phyloP scores from a whole-genome alignment of 2,797 vertebrate species.

The Esox masquinongy region DNA sequence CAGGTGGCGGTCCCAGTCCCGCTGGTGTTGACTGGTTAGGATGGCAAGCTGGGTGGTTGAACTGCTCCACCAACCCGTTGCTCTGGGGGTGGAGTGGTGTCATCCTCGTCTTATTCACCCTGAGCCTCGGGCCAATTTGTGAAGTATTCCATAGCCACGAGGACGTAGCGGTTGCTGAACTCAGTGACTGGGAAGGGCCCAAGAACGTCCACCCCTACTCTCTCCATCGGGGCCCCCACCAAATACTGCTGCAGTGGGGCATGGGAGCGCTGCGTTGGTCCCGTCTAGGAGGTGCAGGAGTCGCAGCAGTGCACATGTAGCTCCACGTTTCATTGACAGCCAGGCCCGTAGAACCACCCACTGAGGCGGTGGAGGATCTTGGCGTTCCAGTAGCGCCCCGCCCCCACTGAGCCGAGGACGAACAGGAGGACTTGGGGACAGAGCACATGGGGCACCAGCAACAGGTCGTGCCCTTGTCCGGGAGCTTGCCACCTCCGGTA shows the following conservation, averaged over 20 bases:
- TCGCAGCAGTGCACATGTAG: slow-evolving; percentile 17
- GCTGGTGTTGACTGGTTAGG: not conserved
- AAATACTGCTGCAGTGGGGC: slow-evolving; percentile 8
- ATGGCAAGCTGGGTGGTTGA: slow-evolving; percentile 15
- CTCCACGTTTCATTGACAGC: slow-evolving; percentile 3
- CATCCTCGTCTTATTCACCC: not conserved
- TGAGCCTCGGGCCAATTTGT: slow-evolving; percentile 24
- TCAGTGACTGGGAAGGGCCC: slow-evolving; percentile 21
- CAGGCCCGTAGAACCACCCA: not conserved
- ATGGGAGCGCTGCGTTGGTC: not conserved
- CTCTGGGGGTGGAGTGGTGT: not conserved
- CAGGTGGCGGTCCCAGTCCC: slow-evolving; percentile 22
- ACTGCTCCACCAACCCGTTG: too few relatives aligned
- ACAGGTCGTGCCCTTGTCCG: not conserved
- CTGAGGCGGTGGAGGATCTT: not conserved
- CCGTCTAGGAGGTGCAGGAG: slow-evolving; percentile 24
- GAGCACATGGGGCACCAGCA: not conserved
- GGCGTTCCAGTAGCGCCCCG: not conserved
- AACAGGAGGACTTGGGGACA: not conserved
- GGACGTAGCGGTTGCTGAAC: slow-evolving; percentile 18
- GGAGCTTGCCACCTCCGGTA: not conserved
- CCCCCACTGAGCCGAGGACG: not conserved
- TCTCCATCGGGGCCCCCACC: slow-evolving; percentile 24
- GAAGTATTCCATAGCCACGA: slow-evolving; percentile 34
- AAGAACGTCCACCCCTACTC: slow-evolving; percentile 21